Percentiles rank a stretch among this genome's conserved stretches.
phyloP scores from a whole-genome alignment of 2,797 vertebrate species.

The Champsocephalus gunnari region DNA sequence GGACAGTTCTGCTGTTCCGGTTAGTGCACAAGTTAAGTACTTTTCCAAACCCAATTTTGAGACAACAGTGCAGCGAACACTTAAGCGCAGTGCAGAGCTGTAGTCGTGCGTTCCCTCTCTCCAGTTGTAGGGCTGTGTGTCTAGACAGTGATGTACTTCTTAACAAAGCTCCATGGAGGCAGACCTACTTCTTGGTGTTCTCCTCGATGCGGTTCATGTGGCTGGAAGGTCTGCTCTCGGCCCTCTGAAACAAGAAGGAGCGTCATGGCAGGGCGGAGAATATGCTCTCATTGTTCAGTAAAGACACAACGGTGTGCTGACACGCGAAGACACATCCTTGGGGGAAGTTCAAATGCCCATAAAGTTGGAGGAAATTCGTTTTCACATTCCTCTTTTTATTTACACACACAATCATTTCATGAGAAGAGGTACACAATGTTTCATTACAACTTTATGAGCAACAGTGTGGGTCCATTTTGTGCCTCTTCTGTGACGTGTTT shows the following conservation, averaged over 20 bases:
- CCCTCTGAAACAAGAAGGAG: conserved; percentile 81
- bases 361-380: too few relatives aligned
- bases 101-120: conserved; percentile 18
- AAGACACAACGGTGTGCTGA: conserved; percentile 16
- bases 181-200: conserved; percentile 92
- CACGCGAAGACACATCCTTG: neutral
- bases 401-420: too few relatives aligned
- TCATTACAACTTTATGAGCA: too few relatives aligned
- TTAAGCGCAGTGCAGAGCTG: conserved; percentile 19
- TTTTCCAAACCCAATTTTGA: conserved; percentile 19
- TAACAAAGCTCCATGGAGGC: conserved; percentile 52
- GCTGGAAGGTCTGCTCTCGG: conserved; percentile 77
- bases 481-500: too few relatives aligned
- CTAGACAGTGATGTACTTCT: conserved; percentile 20
- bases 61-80: conserved; percentile 11
- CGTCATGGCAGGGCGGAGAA: conserved; percentile 41
- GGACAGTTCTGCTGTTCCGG: neutral
- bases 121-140: conserved; percentile 25
- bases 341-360: too few relatives aligned
- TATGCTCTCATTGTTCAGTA: conserved; percentile 16
- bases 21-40: too few relatives aligned
- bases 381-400: too few relatives aligned
- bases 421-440: too few relatives aligned
- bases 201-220: conserved; percentile 88
- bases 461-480: too few relatives aligned